A percentile compares a stretch with the other conserved stretches of the same genome.
Conservation (phyloP, 2,797 vertebrate genomes). For the Danionella dracula region DNA sequence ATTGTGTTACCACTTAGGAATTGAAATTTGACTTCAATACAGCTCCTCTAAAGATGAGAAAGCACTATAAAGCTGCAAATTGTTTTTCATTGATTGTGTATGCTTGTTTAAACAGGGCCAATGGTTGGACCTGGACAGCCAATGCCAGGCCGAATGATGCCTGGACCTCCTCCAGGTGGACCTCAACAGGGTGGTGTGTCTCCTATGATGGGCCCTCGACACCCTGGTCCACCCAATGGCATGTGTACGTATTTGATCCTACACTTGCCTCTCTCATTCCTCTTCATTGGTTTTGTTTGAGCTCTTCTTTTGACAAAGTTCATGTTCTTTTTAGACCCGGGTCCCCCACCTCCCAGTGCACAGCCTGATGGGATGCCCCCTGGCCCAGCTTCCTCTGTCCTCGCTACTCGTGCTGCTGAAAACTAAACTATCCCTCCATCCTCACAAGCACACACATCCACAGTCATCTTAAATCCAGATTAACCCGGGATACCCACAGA, state of each 20-base stretch:
- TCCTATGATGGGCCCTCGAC: slow-evolving; percentile 80
- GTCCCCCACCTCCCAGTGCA: slow-evolving; percentile 63
- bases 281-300: too few relatives aligned
- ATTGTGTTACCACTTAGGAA: too few relatives aligned
- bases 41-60: too few relatives aligned
- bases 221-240: slow-evolving; percentile 85
- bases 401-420: slow-evolving; percentile 67
- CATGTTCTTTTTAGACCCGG: slow-evolving; percentile 68
- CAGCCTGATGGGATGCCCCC: slow-evolving; percentile 79
- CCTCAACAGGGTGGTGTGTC: slow-evolving; percentile 71
- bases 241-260: slow-evolving; percentile 79
- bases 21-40: too few relatives aligned
- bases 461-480: slow-evolving; percentile 1
- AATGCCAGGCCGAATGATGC: slow-evolving; percentile 78
- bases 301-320: not conserved
- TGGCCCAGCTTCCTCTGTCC: slow-evolving; percentile 66
- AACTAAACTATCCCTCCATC: slow-evolving; percentile 23
- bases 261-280: too few relatives aligned
- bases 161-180: slow-evolving; percentile 61
- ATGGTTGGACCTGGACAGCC: slow-evolving; percentile 75
- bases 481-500: not conserved
- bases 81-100: too few relatives aligned
- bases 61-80: too few relatives aligned
- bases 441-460: slow-evolving; percentile 17
- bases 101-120: slow-evolving; percentile 52